Evolutionary conservation across 2,888 invertebrate genomes (phyloP).

Genomic region (Entomobrya proxima): DNA sequence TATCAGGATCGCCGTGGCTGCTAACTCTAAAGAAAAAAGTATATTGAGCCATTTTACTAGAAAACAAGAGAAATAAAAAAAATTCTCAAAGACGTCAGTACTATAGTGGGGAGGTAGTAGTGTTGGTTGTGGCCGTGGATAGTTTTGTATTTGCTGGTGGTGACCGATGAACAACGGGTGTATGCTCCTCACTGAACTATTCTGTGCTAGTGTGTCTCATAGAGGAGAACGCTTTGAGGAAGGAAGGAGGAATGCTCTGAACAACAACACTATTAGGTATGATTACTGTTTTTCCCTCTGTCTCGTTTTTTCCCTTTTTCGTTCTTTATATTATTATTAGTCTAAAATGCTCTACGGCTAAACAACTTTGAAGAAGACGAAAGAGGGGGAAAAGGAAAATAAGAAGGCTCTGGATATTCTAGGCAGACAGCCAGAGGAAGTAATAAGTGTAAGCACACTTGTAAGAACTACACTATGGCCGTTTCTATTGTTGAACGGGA

Average conservation of each 20-base stretch:
- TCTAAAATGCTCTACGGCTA: constrained; percentile 10
- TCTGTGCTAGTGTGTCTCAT: neutral
- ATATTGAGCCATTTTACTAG: constrained; percentile 16
- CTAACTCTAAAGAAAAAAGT: neutral
- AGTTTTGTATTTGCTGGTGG: constrained; percentile 21
- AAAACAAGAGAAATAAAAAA: constrained; percentile 25
- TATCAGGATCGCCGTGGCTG: neutral
- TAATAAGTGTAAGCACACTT: constrained; percentile 47
- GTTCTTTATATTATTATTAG: constrained; percentile 31
- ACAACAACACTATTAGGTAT: constrained; percentile 60
- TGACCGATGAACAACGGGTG: neutral
- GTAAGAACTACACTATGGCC: neutral
- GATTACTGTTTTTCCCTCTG: constrained; percentile 36
- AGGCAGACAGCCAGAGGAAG: constrained; percentile 34
- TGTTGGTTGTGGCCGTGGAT: neutral
- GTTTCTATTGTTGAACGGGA: neutral
- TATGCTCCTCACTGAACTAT: neutral
- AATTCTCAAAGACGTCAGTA: constrained; percentile 20
- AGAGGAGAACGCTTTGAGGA: neutral
- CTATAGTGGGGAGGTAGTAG: neutral
- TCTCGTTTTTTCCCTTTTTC: neutral
- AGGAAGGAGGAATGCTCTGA: constrained; percentile 29
- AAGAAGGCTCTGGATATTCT: neutral
- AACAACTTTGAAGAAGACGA: neutral
- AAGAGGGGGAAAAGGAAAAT: neutral